Evolutionary conservation across 2,888 invertebrate species (phyloP).

Genomic region (Platerodrilus igneus): DNA sequence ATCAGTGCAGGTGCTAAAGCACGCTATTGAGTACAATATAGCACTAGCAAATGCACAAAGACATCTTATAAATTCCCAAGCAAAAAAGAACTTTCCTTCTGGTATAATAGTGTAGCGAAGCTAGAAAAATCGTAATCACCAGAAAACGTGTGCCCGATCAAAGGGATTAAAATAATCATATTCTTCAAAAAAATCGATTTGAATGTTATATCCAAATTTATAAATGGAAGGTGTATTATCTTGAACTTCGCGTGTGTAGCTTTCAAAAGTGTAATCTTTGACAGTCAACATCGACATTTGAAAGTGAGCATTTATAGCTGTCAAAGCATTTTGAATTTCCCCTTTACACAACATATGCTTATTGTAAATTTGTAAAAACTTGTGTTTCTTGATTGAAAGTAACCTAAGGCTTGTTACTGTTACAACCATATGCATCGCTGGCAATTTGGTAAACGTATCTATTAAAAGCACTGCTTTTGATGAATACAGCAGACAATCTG

Average conservation of each 20-base stretch:
- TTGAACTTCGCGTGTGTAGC: background rate
- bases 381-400: conserved; percentile 8
- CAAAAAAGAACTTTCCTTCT: conserved; percentile 20
- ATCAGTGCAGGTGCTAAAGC: conserved; percentile 6
- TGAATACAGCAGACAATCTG: too few species aligned
- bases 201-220: conserved; percentile 18
- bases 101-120: conserved; percentile 24
- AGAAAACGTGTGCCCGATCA: conserved; percentile 19
- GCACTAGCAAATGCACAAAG: conserved; percentile 18
- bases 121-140: conserved; percentile 17
- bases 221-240: conserved; percentile 5
- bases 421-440: conserved; percentile 10
- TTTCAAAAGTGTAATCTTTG: too few species aligned
- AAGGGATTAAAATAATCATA: conserved; percentile 28
- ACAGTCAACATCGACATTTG: too few species aligned
- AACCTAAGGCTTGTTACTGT: conserved; percentile 18
- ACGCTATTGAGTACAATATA: conserved; percentile 10
- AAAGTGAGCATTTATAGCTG: too few species aligned
- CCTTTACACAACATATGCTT: too few species aligned
- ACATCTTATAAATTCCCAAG: conserved; percentile 23
- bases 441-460: conserved; percentile 8
- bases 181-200: conserved; percentile 22
- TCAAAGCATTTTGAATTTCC: background rate
- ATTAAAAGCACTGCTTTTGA: background rate
- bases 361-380: too few species aligned